These are phyloP conservation scores for Acleris emargana DNA, from an alignment of 2,888 invertebrate species.

Conservation along the genomic window DNA sequence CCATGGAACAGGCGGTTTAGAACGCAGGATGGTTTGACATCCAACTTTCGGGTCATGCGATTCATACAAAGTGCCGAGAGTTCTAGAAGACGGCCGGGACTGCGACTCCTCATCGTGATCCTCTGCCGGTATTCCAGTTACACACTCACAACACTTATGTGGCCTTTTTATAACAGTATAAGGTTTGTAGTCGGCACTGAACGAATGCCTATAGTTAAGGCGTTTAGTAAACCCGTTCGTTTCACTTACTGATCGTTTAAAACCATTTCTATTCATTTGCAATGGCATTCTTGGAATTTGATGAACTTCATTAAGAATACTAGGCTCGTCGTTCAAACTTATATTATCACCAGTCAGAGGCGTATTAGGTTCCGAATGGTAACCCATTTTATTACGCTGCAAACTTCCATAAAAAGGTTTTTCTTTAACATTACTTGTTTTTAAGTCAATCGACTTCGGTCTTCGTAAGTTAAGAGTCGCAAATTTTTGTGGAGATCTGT, in stretches of 20 bases:
- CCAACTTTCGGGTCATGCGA: slow-evolving; percentile 87
- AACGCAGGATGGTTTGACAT: slow-evolving; percentile 86
- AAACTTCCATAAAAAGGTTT: slow-evolving; percentile 70
- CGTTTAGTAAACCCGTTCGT: slow-evolving; percentile 76
- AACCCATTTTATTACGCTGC: slow-evolving; percentile 73
- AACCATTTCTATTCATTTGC: slow-evolving; percentile 74
- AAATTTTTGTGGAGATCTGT: slow-evolving; percentile 78
- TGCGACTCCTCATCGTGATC: slow-evolving; percentile 59
- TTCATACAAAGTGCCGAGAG: slow-evolving; percentile 77
- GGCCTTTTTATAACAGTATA: slow-evolving; percentile 63
- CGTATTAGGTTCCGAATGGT: slow-evolving; percentile 80
- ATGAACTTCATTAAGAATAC: slow-evolving; percentile 70
- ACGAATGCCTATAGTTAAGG: slow-evolving; percentile 78
- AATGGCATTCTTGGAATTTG: slow-evolving; percentile 76
- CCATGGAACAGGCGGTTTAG: slow-evolving; percentile 91
- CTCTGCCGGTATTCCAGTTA: slow-evolving; percentile 75
- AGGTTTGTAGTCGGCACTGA: slow-evolving; percentile 73
- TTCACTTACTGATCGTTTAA: slow-evolving; percentile 77
- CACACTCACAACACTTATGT: slow-evolving; percentile 79
- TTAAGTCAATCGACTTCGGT: slow-evolving; percentile 78
- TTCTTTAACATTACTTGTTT: slow-evolving; percentile 60
- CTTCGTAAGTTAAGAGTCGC: slow-evolving; percentile 76
- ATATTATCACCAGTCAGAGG: slow-evolving; percentile 66
- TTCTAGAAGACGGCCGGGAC: slow-evolving; percentile 68
- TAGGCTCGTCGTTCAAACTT: slow-evolving; percentile 62